Base-by-base conservation (phyloP, 2,888 invertebrate genomes). In the Cephonodes hylas region DNA sequence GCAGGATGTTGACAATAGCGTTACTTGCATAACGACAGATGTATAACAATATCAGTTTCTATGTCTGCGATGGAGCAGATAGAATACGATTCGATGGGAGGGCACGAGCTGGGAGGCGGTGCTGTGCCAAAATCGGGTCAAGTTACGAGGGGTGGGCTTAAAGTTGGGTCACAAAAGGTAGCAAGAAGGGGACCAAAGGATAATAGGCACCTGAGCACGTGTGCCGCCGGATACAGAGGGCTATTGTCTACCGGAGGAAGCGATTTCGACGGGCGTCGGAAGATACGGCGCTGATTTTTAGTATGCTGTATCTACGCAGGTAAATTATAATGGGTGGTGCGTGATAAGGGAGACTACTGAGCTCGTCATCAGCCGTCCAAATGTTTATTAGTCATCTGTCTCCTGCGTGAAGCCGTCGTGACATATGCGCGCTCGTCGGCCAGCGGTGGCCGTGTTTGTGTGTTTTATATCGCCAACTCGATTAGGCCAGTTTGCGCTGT, bases 151-250 rank as follows among this genome's bases (percentile, higher is more conserved):
- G 89, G 84, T 83, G 86, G 81, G 79, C 67, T 63, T 66, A 62
- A 63, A 69, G 53, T 73, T 70, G 77, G 83, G 80, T 80, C 84
- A 85, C 85, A 88, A 88, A 81, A 79, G 83, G 77, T 70, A 76
- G 74, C 74, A 75, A 77, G 74, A 76, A 76, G 79, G 83, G 80
- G 77, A 80, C 78, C 74, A 71, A 72, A 78, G 79, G 80, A 91
- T 91, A 91, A 91, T 91, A 85, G 88, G 83, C 88, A 91, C 89
- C 91, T 91, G 91, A 92, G 91, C 91, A 92, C 91, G 91, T 92
- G 92, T 91, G 83, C 85, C 75, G 75, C 92, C 92, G 91, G 91
- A 92, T 91, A 88, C 81, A 79, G 77, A 80, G 77, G 76, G 80
- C 89, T 75, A 91, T 92, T 91, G 91, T 91, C 85, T 90, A 80